Base-by-base conservation (phyloP, 2,888 invertebrate genomes). In the Harpalus rubripes region DNA sequence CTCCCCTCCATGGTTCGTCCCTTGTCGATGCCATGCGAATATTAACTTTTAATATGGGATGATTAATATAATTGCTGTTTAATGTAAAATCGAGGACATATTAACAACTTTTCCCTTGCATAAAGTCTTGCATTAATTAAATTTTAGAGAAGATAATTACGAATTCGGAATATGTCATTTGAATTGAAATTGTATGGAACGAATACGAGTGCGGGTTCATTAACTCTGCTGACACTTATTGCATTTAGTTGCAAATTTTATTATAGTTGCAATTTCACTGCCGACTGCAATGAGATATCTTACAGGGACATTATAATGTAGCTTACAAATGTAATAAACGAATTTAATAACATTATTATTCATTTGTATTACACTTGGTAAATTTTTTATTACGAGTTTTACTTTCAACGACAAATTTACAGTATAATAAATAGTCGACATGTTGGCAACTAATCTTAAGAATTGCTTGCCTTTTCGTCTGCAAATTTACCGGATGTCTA, bases 51-150 rank as follows among this genome's bases (percentile, higher is more conserved):
- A 81, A 81, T 81, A 81, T 65, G 65, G 16, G 65, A 63, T 65
- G 44, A 59, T 83, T 83, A 83, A 83, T 72, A 74, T 74, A 72
- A 72, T 74, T 74, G 82, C 39, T 52, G 68, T 83, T 83, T 83
- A 74, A 83, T 83, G 81, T 63, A 81, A 81, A 44, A 81, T 78
- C 78, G 78, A 78, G 78, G 58, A 26, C 32, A 56, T 78, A 78
- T 78, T 78, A 78, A 78, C 78, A 52, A 59, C 22, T 56, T 59
- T 78, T 56, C 68, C 68, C 68, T 68, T 39, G 6, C 68, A 7
- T 68, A 68, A n/a, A 39, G 32, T n/a, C 59, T 59, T 15, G 59
- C 15, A 63, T 68, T 68, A 39, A 68, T 68, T 68, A 41, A 32
- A 68, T 32, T 41, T 32, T 39, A 32, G 16, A 39, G 8, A 41